Evolutionary conservation across 2,797 vertebrate genomes (phyloP).

Genomic region (Macroramphosus scolopax): DNA sequence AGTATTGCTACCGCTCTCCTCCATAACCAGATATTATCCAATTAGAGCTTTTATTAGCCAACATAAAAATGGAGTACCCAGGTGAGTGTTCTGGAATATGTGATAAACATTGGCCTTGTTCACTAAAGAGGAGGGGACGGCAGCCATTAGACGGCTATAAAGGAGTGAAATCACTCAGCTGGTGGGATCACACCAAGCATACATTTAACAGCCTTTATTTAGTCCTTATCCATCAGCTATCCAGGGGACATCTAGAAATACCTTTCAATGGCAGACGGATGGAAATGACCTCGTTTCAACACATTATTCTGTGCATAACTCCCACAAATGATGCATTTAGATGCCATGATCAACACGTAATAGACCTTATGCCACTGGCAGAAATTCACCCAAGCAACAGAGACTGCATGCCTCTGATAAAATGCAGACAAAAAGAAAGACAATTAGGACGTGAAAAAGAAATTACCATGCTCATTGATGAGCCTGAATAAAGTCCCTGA

Average conservation of each 20-base stretch:
- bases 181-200: constrained; percentile 25
- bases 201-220: constrained; percentile 36
- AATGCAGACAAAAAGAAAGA: constrained; percentile 60
- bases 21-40: constrained; percentile 50
- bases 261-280: constrained; percentile 27
- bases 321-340: constrained; percentile 57
- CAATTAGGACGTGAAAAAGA: constrained; percentile 58
- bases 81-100: constrained; percentile 56
- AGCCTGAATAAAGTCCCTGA: constrained; percentile 51
- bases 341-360: constrained; percentile 49
- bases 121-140: constrained; percentile 33
- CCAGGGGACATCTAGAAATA: constrained; percentile 45
- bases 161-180: constrained; percentile 30
- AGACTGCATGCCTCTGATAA: constrained; percentile 60
- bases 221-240: constrained; percentile 42
- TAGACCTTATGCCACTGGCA: constrained; percentile 43
- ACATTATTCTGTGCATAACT: constrained; percentile 42
- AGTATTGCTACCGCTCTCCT: constrained; percentile 11
- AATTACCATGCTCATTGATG: constrained; percentile 60
- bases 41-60: constrained; percentile 61
- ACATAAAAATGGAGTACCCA: constrained; percentile 57
- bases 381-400: constrained; percentile 40
- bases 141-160: constrained; percentile 33
- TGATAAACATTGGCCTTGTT: constrained; percentile 52
- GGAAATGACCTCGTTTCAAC: constrained; percentile 34